A percentile compares a stretch with the other conserved stretches of the same genome.
Conservation (phyloP, 2,797 vertebrate genomes). For the Chanos chanos region DNA sequence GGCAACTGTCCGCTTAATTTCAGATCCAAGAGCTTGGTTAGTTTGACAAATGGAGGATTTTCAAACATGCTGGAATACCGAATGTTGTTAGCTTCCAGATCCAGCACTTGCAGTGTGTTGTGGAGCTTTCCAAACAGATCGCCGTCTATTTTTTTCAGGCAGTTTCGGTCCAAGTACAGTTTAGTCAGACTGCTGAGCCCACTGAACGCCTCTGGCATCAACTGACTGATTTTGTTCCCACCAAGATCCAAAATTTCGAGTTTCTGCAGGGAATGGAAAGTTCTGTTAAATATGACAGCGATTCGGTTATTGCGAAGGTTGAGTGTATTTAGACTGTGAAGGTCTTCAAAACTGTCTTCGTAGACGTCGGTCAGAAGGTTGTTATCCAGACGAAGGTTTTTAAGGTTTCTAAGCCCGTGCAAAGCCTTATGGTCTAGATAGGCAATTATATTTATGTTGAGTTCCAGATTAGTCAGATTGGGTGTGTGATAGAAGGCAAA, state of each 20-base stretch:
- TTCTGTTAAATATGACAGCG: slow-evolving; percentile 69
- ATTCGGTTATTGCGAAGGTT: slow-evolving; percentile 81
- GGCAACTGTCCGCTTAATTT: slow-evolving; percentile 68
- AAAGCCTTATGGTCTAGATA: slow-evolving; percentile 62
- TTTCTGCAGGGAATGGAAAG: slow-evolving; percentile 61
- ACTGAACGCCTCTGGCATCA: slow-evolving; percentile 60
- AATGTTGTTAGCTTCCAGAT: slow-evolving; percentile 70
- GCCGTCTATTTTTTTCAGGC: slow-evolving; percentile 61
- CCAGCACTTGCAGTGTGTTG: slow-evolving; percentile 66
- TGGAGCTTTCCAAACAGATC: slow-evolving; percentile 53
- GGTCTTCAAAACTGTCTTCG: slow-evolving; percentile 61
- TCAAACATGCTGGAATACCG: slow-evolving; percentile 44
- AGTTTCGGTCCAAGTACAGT: slow-evolving; percentile 80
- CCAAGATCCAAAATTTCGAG: slow-evolving; percentile 77
- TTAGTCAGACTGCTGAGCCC: slow-evolving; percentile 68
- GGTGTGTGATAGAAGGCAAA: slow-evolving; percentile 63
- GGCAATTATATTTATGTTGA: slow-evolving; percentile 80
- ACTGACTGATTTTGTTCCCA: slow-evolving; percentile 72
- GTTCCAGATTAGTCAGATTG: slow-evolving; percentile 57
- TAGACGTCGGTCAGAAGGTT: slow-evolving; percentile 80
- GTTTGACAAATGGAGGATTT: slow-evolving; percentile 71
- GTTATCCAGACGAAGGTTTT: slow-evolving; percentile 75
- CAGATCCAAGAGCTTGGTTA: slow-evolving; percentile 68
- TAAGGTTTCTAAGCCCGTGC: slow-evolving; percentile 57
- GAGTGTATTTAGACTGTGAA: slow-evolving; percentile 65